Percentiles rank a stretch among this genome's conserved stretches.
phyloP scores from a whole-genome alignment of 1,140 invertebrate genomes.

The Drosophila mayri region DNA sequence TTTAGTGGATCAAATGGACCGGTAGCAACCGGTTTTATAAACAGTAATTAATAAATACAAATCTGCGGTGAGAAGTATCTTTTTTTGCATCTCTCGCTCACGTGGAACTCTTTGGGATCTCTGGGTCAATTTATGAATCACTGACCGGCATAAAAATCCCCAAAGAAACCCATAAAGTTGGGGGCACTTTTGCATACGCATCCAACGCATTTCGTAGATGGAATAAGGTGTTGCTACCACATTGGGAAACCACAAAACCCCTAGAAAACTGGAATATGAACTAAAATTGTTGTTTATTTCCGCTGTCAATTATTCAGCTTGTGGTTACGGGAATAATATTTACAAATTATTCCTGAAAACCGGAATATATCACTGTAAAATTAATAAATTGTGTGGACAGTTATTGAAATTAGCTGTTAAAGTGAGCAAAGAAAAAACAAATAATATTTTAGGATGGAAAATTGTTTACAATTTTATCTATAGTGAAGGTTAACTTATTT shows the following conservation, averaged over 20 bases:
- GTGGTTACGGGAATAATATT: conserved; percentile 9
- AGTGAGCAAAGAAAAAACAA: background rate
- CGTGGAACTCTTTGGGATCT: conserved; percentile 13
- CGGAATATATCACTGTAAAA: conserved; percentile 12
- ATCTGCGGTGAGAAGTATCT: conserved; percentile 16
- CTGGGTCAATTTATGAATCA: conserved; percentile 45
- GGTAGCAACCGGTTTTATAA: conserved; percentile 56
- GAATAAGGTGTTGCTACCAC: background rate
- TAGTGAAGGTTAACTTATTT: too few species aligned
- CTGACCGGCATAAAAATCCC: conserved; percentile 34
- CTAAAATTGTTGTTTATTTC: conserved; percentile 49
- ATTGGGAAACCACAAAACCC: conserved; percentile 49
- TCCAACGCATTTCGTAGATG: conserved; percentile 32
- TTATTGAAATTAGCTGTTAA: background rate
- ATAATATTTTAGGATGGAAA: background rate
- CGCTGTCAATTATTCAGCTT: conserved; percentile 43
- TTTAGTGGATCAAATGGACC: conserved; percentile 13
- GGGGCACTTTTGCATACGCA: conserved; percentile 20
- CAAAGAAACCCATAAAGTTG: conserved; percentile 29
- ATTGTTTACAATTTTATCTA: background rate
- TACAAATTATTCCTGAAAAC: conserved; percentile 12
- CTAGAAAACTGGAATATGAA: conserved; percentile 29
- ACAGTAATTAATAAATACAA: conserved; percentile 26
- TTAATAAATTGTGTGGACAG: background rate
- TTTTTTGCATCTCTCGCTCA: conserved; percentile 30